Evolutionary conservation across 2,797 vertebrate genomes (phyloP), one percentile per base, ranked within the genome.

Genomic region (Saxicola maurus): DNA sequence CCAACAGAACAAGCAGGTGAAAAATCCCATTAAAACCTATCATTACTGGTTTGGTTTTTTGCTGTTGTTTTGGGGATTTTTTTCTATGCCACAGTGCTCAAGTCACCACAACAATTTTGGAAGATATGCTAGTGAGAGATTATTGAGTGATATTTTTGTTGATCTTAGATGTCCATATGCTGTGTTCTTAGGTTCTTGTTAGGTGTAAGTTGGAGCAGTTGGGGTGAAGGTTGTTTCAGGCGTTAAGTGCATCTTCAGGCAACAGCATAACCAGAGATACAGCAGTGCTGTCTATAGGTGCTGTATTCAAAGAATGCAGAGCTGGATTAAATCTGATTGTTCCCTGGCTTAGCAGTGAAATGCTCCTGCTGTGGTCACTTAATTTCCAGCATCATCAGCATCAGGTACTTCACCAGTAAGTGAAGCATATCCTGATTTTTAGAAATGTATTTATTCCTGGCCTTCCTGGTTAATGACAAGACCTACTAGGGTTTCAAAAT

Each of bases 291-390:
- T 35, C 65, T 42, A 0, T 8, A 43, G 38, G 31, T 67, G 38
- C 52, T 64, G 19, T 35, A 6, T 23, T 57, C 0, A 0, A 71
- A 82, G 67, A 68, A 65, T 4, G 1, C 6, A 28, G 35, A 55
- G 23, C 52, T 69, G 45, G 27, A 35, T 82, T 35, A 25, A 68
- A 69, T 31, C 35, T 55, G 65, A 6, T 65, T 61, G 31, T 80
- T 66, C 31, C 19, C 31, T 76, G 46, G 24, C 52, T 87, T 57
- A 68, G 42, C 42, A 49, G 48, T 11, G 42, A 31, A 45, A 40
- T 43, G 38, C 31, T 51, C 14, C 4, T 7, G 62, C 30, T 72
- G 5, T 9, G 15, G 37, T 86, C 18, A 4, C 31, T 38, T 59
- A 7, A 30, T 68, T 84, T 64, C 60, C 52, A 31, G 17, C 68